A percentile compares a stretch with the other conserved stretches of the same genome.
Conservation (phyloP, 2,113 vertebrate genomes). For the Pseudorasbora parva region DNA sequence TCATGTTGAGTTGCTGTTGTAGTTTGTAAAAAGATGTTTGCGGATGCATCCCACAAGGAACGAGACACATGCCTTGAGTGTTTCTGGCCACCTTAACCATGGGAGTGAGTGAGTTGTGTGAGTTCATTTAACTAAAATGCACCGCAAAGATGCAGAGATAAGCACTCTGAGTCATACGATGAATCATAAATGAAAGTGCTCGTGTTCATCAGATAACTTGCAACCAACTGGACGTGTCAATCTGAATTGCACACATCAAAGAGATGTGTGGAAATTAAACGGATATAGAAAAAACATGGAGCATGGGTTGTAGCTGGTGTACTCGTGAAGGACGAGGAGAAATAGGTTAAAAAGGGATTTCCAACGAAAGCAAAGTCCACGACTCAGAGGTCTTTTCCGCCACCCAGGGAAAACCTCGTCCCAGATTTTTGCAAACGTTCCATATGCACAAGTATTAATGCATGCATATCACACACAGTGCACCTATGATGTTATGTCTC, state of each 20-base stretch:
- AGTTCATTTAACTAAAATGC: slow-evolving; percentile 7
- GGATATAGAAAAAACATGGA: neutral
- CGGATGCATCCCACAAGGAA: slow-evolving; percentile 1
- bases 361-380: slow-evolving; percentile 19
- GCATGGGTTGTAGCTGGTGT: neutral
- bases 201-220: neutral
- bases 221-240: neutral
- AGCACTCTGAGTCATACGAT: neutral
- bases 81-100: neutral
- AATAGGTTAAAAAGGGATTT: slow-evolving; percentile 51
- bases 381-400: slow-evolving; percentile 35
- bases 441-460: neutral
- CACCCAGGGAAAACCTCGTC: slow-evolving; percentile 42
- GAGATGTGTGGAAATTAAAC: neutral
- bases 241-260: neutral
- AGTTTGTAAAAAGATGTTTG: slow-evolving; percentile 30
- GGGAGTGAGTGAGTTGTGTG: neutral
- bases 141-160: neutral
- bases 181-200: neutral
- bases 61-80: slow-evolving; percentile 20
- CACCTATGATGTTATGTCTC: neutral
- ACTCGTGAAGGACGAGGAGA: slow-evolving; percentile 40
- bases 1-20: neutral
- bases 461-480: neutral
- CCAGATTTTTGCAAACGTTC: slow-evolving; percentile 40